Conservation (phyloP, 2,888 invertebrate species). For the Elegia similella region DNA sequence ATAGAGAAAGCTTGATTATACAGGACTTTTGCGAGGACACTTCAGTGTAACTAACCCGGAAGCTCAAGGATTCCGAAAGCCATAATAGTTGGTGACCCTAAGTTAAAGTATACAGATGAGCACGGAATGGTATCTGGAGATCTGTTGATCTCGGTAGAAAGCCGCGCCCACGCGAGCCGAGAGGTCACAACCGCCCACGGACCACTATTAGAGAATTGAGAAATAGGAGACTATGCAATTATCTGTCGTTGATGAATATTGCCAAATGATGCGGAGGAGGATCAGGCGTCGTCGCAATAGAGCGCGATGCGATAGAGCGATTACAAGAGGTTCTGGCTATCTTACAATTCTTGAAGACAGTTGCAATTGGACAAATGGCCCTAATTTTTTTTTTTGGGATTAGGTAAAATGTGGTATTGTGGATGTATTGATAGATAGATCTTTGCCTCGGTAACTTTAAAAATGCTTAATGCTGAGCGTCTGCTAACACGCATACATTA, state of each 20-base stretch:
- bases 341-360: background rate
- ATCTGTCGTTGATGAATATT: constrained; percentile 62
- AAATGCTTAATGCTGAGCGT: no score
- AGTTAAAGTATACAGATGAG: constrained; percentile 18
- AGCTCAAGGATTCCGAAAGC: no score
- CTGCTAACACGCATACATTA: no score
- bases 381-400: no score
- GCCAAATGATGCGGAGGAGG: constrained; percentile 52
- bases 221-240: constrained; percentile 52
- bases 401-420: no score
- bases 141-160: constrained; percentile 56
- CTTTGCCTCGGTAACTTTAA: no score
- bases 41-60: no score
- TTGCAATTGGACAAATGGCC: no score
- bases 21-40: no score
- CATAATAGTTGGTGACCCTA: no score
- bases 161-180: constrained; percentile 66
- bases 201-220: constrained; percentile 49
- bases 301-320: background rate
- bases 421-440: no score
- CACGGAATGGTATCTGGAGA: constrained; percentile 34
- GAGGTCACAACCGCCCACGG: constrained; percentile 70
- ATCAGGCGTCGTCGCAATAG: background rate
- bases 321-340: background rate
- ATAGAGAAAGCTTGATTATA: no score